Evolutionary conservation across 2,888 invertebrate genomes (phyloP).

Genomic region (Phyto melanocephala): DNA sequence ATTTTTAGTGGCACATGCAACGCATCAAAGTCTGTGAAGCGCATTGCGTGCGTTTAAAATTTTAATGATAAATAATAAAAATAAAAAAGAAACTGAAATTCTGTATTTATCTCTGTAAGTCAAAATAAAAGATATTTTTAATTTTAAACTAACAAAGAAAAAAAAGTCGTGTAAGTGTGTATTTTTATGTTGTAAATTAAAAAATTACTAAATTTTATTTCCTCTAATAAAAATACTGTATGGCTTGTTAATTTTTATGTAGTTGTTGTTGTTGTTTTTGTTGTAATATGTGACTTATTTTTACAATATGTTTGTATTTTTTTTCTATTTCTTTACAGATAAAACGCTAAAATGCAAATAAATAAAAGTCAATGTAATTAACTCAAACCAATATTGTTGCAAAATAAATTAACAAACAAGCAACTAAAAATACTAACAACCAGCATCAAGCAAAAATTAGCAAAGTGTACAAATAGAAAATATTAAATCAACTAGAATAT

Average conservation of each 20-base stretch:
- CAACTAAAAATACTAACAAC: slow-evolving; percentile 58
- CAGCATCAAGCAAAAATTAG: slow-evolving; percentile 23
- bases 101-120: not conserved
- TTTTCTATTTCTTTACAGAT: slow-evolving; percentile 60
- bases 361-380: slow-evolving; percentile 56
- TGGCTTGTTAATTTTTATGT: slow-evolving; percentile 30
- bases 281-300: not conserved
- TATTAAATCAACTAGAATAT: not conserved
- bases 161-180: not conserved
- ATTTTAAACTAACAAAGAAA: no score
- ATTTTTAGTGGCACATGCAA: slow-evolving; percentile 44
- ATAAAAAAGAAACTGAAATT: not conserved
- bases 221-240: not conserved
- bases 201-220: not conserved
- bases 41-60: slow-evolving; percentile 39
- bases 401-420: slow-evolving; percentile 50
- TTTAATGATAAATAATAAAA: slow-evolving; percentile 21
- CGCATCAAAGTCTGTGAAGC: slow-evolving; percentile 40
- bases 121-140: not conserved
- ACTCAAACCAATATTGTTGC: slow-evolving; percentile 52
- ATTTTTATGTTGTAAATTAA: not conserved
- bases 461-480: slow-evolving; percentile 27
- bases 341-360: slow-evolving; percentile 47
- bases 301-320: slow-evolving; percentile 34
- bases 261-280: slow-evolving; percentile 4